Conservation (phyloP, 1,140 invertebrate genomes). For the Brachystomella parvula region DNA sequence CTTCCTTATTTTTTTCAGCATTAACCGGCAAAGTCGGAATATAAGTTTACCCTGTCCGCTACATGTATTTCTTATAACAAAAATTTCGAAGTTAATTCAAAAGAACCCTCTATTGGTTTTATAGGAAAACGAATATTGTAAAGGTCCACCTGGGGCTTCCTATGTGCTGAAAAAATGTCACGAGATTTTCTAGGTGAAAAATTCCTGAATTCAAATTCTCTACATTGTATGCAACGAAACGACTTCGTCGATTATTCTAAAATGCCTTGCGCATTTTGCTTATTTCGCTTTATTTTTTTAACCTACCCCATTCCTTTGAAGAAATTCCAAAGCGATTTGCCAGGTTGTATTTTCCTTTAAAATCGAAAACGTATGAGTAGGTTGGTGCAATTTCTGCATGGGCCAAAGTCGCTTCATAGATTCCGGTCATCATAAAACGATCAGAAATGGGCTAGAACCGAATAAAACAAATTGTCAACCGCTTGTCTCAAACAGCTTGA, state of each 20-base stretch:
- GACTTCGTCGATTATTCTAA: too few relatives aligned
- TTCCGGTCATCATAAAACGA: conserved; percentile 13
- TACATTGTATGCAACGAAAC: background rate
- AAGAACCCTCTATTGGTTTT: too few relatives aligned
- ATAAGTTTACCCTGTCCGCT: too few relatives aligned
- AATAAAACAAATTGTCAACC: background rate
- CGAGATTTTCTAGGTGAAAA: background rate
- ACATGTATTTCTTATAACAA: too few relatives aligned
- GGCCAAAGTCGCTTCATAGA: conserved; percentile 18
- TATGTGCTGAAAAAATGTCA: too few relatives aligned
- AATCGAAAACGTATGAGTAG: conserved; percentile 28
- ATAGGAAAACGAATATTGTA: too few relatives aligned
- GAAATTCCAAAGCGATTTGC: background rate
- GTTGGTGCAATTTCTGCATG: conserved; percentile 30
- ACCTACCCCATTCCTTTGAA: conserved; percentile 1
- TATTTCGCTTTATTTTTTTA: background rate
- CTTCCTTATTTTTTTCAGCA: too few relatives aligned
- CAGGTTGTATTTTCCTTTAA: conserved; percentile 25
- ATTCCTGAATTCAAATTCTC: background rate
- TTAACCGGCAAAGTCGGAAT: too few relatives aligned
- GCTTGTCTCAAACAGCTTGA: background rate
- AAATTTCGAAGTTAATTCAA: too few relatives aligned
- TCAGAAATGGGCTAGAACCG: conserved; percentile 11
- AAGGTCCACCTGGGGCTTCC: too few relatives aligned
- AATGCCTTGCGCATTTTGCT: background rate